Evolutionary conservation across 2,888 invertebrate species (phyloP).

Genomic region (Drosophila tripunctata): DNA sequence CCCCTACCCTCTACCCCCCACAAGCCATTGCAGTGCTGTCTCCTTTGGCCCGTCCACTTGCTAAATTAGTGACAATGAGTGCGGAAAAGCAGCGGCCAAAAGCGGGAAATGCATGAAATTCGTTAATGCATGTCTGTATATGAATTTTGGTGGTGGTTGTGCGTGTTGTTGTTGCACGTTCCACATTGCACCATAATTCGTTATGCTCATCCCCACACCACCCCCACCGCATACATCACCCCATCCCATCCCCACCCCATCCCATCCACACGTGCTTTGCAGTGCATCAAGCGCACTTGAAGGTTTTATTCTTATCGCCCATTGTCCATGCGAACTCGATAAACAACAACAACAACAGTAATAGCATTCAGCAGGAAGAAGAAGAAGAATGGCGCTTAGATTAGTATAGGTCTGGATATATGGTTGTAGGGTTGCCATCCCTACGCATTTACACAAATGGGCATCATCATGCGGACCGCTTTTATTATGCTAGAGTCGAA

Average conservation of each 20-base stretch:
- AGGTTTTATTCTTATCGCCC: slow-evolving; percentile 71
- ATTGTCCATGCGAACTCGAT: slow-evolving; percentile 59
- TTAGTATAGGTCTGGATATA: not conserved
- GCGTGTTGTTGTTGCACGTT: slow-evolving; percentile 22
- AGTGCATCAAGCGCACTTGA: slow-evolving; percentile 52
- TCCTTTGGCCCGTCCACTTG: not conserved
- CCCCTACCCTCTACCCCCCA: not conserved
- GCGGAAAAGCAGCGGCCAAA: slow-evolving; percentile 8
- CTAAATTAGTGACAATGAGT: slow-evolving; percentile 59
- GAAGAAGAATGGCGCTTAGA: not conserved
- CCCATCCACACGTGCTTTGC: not conserved
- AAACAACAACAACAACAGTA: slow-evolving; percentile 38
- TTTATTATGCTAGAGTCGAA: slow-evolving; percentile 43
- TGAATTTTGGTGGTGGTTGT: slow-evolving; percentile 16
- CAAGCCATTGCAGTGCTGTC: not conserved
- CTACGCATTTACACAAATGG: slow-evolving; percentile 59
- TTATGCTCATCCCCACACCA: not conserved
- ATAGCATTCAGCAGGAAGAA: not conserved
- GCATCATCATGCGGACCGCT: slow-evolving; percentile 47
- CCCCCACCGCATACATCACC: too few relatives aligned
- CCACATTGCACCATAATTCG: slow-evolving; percentile 27
- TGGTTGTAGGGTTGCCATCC: slow-evolving; percentile 25
- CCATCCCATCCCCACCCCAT: too few relatives aligned
- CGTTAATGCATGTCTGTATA: slow-evolving; percentile 32
- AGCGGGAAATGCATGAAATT: slow-evolving; percentile 34